Percentiles rank a stretch among this genome's conserved stretches.
Conservation (phyloP, 2,888 invertebrate species). For the Rhorus exstirpatorius region DNA sequence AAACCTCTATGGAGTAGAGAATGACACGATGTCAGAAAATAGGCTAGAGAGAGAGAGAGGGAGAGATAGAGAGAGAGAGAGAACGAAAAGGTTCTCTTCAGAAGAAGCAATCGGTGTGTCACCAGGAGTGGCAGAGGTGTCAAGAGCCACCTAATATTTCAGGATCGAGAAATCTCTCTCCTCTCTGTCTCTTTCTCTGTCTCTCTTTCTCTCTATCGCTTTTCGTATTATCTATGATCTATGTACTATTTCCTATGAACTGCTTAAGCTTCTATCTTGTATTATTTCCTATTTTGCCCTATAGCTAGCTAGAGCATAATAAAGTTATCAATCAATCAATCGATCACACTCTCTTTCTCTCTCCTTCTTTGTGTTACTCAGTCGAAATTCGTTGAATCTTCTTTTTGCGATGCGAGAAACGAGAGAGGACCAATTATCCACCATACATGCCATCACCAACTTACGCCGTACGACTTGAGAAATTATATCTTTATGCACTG, state of each 20-base stretch:
- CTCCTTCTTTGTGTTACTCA: background rate
- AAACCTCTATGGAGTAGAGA: slow-evolving; percentile 52
- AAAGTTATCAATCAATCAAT: too few relatives aligned
- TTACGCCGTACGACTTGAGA: slow-evolving; percentile 21
- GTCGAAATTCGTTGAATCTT: slow-evolving; percentile 24
- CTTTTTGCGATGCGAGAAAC: slow-evolving; percentile 18
- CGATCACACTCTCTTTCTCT: slow-evolving; percentile 21
- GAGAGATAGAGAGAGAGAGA: slow-evolving; percentile 8
- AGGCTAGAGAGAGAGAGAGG: slow-evolving; percentile 29
- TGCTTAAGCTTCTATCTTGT: too few relatives aligned
- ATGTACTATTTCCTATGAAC: too few relatives aligned
- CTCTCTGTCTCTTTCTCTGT: background rate
- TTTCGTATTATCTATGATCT: too few relatives aligned
- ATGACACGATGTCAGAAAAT: slow-evolving; percentile 21
- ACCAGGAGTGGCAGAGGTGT: slow-evolving; percentile 17
- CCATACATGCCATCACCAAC: slow-evolving; percentile 23
- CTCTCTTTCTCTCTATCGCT: background rate
- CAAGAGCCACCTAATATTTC: slow-evolving; percentile 64
- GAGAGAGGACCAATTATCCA: slow-evolving; percentile 34
- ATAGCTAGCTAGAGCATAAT: too few relatives aligned
- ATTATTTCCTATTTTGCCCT: too few relatives aligned
- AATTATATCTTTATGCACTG: background rate
- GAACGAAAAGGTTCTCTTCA: slow-evolving; percentile 13
- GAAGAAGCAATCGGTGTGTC: slow-evolving; percentile 10
- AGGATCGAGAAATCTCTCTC: slow-evolving; percentile 45